Percentiles rank a stretch among this genome's conserved stretches.
Evolutionary conservation across 2,113 vertebrate species (phyloP).

Genomic region (Pygathrix nemaeus): DNA sequence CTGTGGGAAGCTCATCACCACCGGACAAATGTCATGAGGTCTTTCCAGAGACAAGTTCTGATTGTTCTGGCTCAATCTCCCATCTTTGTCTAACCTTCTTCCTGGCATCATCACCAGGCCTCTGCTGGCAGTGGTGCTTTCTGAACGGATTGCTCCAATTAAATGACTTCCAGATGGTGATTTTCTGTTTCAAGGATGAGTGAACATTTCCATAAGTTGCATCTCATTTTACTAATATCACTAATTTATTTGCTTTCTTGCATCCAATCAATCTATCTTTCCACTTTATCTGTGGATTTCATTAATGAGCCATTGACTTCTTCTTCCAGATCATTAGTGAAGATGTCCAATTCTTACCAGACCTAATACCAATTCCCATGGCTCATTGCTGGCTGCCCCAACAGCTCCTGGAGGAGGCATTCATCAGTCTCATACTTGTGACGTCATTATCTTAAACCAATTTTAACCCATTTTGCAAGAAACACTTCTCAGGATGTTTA

Average conservation of each 20-base stretch:
- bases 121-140: background rate
- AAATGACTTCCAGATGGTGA: slow-evolving; percentile 28
- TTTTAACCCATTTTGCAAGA: slow-evolving; percentile 29
- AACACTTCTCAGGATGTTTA: background rate
- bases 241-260: slow-evolving; percentile 12
- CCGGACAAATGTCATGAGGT: background rate
- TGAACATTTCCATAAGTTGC: background rate
- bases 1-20: background rate
- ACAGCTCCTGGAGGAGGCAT: background rate
- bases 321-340: background rate
- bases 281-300: background rate
- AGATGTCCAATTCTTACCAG: slow-evolving; percentile 44
- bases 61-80: background rate
- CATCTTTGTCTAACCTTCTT: background rate
- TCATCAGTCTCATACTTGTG: background rate
- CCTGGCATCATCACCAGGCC: background rate
- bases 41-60: background rate
- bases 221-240: background rate
- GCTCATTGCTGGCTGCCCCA: background rate
- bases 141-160: background rate
- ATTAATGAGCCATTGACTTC: background rate
- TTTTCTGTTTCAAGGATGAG: slow-evolving; percentile 28
- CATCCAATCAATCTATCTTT: background rate
- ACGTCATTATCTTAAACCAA: background rate
- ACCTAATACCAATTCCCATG: background rate